Evolutionary conservation across 2,797 vertebrate species (phyloP), one percentile per base, ranked within the genome.

Genomic region (Ceyx erithaca): DNA sequence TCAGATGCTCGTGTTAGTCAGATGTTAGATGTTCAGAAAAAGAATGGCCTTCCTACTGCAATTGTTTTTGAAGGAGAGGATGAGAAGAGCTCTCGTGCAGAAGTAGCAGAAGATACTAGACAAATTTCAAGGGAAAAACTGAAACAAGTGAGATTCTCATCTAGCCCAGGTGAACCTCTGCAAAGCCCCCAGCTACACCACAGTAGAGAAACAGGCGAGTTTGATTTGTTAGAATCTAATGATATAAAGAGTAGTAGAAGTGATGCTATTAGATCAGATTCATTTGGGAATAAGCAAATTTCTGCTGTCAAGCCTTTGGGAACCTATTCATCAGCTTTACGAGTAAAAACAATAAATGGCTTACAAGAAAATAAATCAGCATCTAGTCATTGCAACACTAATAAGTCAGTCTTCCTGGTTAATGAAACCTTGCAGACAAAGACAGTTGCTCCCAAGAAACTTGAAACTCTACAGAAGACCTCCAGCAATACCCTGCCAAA

Each of bases 141-240:
- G 30, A 99, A 98, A 88, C 98, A 99, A 84, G 98, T 98, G 89
- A 98, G 98, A 66, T 99, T 99, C 90, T 98, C 97, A 26, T 93
- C 97, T 16, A 90, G 83, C 7, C 66, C 93, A 26, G 80, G 55
- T 57, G 90, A 92, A 30, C 80, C 59, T 71, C 91, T 95, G 7
- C 93, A 90, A 81, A 96, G 87, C 37, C 83, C 94, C 21, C 88
- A 96, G 28, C 54, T 95, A 10, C 92, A 80, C 10, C 93, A 78
- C 6, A 80, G 85, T 41, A 96, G 70, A 75, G 98, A 98, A 93
- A 83, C 96, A 26, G 97, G 94, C 76, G 97, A 98, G 76, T 96
- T 97, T 84, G 82, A 63, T 87, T 88, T 98, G 67, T 95, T 98
- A 91, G 98, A 99, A 12, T 51, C 87, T 7, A 89, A 96, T 37